Evolutionary conservation across 2,888 invertebrate genomes (phyloP).

Genomic region (Blera fallax): DNA sequence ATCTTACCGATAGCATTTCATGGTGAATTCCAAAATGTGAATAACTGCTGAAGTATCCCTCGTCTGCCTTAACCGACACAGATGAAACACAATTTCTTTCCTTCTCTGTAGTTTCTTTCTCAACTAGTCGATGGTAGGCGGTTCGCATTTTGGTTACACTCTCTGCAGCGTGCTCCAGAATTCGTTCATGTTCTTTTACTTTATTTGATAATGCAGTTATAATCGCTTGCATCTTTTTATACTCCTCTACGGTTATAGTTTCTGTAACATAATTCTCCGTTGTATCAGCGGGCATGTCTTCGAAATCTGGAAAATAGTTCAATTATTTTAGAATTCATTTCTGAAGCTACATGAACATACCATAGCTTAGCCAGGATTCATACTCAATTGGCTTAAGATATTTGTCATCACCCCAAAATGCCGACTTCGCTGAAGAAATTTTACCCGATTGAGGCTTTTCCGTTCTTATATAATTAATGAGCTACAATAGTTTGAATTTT

Average conservation of each 20-base stretch:
- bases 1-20: slow-evolving; percentile 92
- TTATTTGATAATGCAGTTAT: slow-evolving; percentile 81
- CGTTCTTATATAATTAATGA: slow-evolving; percentile 90
- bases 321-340: background rate
- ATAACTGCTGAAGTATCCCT: slow-evolving; percentile 91
- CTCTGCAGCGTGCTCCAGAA: slow-evolving; percentile 84
- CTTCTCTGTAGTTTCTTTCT: slow-evolving; percentile 72
- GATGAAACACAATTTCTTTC: slow-evolving; percentile 33
- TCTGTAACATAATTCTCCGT: background rate
- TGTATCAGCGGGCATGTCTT: slow-evolving; percentile 47
- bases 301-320: slow-evolving; percentile 32
- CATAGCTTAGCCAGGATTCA: slow-evolving; percentile 93
- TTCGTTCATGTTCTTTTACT: slow-evolving; percentile 83
- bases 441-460: slow-evolving; percentile 84
- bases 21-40: slow-evolving; percentile 96
- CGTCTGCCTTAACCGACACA: slow-evolving; percentile 84
- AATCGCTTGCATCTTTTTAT: slow-evolving; percentile 35
- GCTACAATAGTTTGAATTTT: slow-evolving; percentile 73
- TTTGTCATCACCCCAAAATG: slow-evolving; percentile 88
- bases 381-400: slow-evolving; percentile 89
- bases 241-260: slow-evolving; percentile 36
- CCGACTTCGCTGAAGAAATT: slow-evolving; percentile 83
- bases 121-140: slow-evolving; percentile 76
- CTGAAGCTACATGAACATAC: slow-evolving; percentile 81
- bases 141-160: slow-evolving; percentile 78